These are phyloP conservation scores for Sebastes umbrosus DNA, from an alignment of 2,797 vertebrate species.

Conservation along the genomic window DNA sequence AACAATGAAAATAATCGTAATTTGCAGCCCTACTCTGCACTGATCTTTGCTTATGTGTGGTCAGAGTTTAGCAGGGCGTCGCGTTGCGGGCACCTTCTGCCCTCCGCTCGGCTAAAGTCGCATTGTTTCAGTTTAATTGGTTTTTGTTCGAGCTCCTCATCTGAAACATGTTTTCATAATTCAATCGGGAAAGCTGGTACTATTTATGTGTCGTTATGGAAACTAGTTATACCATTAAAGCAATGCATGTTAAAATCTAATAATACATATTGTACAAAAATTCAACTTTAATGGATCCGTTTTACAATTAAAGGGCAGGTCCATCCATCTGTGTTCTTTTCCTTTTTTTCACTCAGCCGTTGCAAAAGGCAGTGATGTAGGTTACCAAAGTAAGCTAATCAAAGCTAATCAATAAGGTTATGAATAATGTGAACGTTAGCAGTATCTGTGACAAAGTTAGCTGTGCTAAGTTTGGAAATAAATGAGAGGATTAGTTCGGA, in stretches of 20 bases:
- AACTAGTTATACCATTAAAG: not conserved
- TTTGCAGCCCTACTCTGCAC: not conserved
- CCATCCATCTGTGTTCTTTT: too few relatives aligned
- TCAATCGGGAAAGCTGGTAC: not conserved
- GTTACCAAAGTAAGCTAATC: too few relatives aligned
- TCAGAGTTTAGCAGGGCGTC: not conserved
- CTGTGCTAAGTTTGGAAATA: too few relatives aligned
- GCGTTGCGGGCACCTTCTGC: not conserved
- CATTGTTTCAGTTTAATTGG: slow-evolving; percentile 1
- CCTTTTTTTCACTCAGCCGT: too few relatives aligned
- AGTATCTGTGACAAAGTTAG: accelerated
- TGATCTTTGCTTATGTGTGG: not conserved
- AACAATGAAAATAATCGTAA: too few relatives aligned
- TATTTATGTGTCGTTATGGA: not conserved
- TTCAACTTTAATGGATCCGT: not conserved
- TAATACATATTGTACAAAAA: not conserved
- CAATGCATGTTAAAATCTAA: not conserved
- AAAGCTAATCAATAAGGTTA: too few relatives aligned
- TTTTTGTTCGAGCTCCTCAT: slow-evolving; percentile 10
- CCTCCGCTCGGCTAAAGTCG: not conserved
- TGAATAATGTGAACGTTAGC: too few relatives aligned
- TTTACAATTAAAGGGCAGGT: not conserved
- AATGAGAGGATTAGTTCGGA: too few relatives aligned
- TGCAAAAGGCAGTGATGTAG: too few relatives aligned
- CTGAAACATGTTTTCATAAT: slow-evolving; percentile 14